These are phyloP conservation scores for Delichon dasypus DNA, from an alignment of 2,797 vertebrate species.

Conservation along the genomic window DNA sequence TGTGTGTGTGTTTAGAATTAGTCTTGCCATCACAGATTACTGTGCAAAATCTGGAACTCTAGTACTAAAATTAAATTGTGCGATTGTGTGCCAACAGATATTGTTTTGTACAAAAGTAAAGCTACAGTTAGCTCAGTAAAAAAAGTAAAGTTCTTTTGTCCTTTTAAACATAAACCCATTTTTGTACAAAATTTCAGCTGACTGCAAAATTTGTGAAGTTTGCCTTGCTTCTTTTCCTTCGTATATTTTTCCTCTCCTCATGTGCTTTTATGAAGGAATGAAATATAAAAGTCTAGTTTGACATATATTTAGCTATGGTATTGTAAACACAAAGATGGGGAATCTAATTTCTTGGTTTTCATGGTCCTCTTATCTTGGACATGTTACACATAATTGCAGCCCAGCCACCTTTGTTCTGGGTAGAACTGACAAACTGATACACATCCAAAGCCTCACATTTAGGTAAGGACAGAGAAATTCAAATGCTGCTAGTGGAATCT, in stretches of 20 bases:
- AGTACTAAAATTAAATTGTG: not conserved
- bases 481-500: not conserved
- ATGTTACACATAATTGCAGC: not conserved
- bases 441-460: not conserved
- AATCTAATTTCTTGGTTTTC: not conserved
- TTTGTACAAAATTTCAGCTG: slow-evolving; percentile 14
- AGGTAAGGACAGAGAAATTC: not conserved
- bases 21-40: not conserved
- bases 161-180: not conserved
- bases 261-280: not conserved
- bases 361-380: not conserved
- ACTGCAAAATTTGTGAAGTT: not conserved
- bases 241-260: not conserved
- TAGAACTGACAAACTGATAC: not conserved
- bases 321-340: not conserved
- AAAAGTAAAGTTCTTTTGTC: slow-evolving; percentile 21
- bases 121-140: slow-evolving; percentile 24
- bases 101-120: slow-evolving; percentile 37
- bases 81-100: not conserved
- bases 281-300: not conserved
- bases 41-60: not conserved
- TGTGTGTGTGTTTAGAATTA: not conserved
- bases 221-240: not conserved
- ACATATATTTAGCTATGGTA: not conserved
- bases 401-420: not conserved